Percentiles rank a stretch among this genome's conserved stretches.
Conservation (phyloP, 2,797 vertebrate genomes). For the Danio tinwini region DNA sequence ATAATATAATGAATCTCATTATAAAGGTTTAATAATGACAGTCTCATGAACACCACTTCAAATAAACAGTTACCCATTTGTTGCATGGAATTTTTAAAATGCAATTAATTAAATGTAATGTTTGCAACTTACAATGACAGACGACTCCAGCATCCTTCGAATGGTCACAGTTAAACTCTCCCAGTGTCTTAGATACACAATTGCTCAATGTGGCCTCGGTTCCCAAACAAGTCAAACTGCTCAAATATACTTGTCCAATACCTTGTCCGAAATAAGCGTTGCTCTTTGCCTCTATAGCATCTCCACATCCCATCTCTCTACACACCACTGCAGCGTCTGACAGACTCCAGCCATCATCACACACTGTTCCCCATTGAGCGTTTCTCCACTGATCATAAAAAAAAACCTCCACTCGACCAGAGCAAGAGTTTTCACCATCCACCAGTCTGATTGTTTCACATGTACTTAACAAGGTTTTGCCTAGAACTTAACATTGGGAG, state of each 20-base stretch:
- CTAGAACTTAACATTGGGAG: constrained; percentile 2
- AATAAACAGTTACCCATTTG: no score
- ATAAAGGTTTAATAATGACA: no score
- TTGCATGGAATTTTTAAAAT: no score
- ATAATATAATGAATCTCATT: no score
- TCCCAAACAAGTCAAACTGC: background rate
- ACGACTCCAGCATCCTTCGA: constrained; percentile 12
- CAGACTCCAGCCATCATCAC: constrained; percentile 17
- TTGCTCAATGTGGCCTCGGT: background rate
- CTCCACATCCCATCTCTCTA: constrained; percentile 30
- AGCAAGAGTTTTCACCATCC: constrained; percentile 4
- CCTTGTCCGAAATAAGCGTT: background rate
- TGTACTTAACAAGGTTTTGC: background rate
- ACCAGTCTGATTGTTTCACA: background rate
- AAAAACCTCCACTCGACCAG: constrained; percentile 14
- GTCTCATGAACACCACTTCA: no score
- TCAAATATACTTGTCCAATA: rapidly evolving
- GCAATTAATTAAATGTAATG: no score
- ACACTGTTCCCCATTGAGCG: constrained; percentile 12
- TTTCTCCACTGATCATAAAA: rapidly evolving
- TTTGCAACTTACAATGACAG: constrained; percentile 24
- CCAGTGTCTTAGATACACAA: background rate
- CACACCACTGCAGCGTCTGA: constrained; percentile 7
- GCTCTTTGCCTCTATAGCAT: background rate
- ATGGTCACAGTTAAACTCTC: background rate